Evolutionary conservation across 2,113 vertebrate species (phyloP), one percentile per base, ranked within the genome.

Genomic region (Xiphorhynchus elegans): DNA sequence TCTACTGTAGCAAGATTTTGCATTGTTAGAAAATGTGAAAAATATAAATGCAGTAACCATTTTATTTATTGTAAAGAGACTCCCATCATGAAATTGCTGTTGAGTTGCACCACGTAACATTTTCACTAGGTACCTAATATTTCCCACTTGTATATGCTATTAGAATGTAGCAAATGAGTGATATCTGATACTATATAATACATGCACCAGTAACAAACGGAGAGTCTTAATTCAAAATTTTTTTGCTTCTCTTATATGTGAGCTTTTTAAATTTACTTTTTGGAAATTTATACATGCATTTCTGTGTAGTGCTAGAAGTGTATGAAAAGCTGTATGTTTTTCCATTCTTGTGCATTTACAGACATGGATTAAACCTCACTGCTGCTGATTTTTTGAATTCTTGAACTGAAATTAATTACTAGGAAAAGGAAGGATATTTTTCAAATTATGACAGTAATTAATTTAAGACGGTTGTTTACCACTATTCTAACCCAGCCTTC

Each of bases 351-450:
- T 79, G 74, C 77, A 75, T 82, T 97, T 95, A 78, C 46, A 95
- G 55, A 90, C 74, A 89, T 49, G 89, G 80, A 89, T 95, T 91
- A 67, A 95, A 93, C 94, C 95, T 97, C 82, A 90, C 29, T 94
- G 82, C 83, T 95, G 96, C 37, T 93, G 77, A 92, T 87, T 96
- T 96, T 96, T 90, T 89, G 55, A 91, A 83, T 96, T 74, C 81
- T 87, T 93, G 88, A 90, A 84, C 81, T 91, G 86, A 94, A 96
- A 95, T 96, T 93, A 93, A 97, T 97, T 96, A 89, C 90, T 94
- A 37, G 85, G 92, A 90, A 86, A 85, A 81, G 80, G 87, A 68
- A 90, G 82, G 64, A 69, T 47, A 93, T 92, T 93, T 96, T 95
- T 96, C 90, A 97, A 92, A 91, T 90, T 93, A 91, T 72, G 78